These are phyloP conservation scores for Zaprionus ornatus DNA, from an alignment of 1,140 invertebrate species.

Conservation along the genomic window DNA sequence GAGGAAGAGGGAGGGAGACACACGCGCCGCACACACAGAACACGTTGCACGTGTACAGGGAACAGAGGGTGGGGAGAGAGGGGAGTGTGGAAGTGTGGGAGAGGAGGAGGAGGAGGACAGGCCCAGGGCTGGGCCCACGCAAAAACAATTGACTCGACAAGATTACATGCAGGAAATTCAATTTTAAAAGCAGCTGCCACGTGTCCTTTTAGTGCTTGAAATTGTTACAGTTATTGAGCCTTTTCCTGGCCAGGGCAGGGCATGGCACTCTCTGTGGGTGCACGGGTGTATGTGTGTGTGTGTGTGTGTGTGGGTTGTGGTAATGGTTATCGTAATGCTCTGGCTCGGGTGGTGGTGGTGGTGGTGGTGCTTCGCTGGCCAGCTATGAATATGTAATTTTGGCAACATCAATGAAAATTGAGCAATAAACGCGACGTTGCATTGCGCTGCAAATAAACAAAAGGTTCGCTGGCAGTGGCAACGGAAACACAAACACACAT, in stretches of 20 bases:
- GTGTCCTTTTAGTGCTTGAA: constrained; percentile 83
- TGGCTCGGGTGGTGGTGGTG: constrained; percentile 10
- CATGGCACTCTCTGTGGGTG: background rate
- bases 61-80: constrained; percentile 26
- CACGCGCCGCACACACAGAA: constrained; percentile 44
- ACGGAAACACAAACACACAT: constrained; percentile 57
- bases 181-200: constrained; percentile 84
- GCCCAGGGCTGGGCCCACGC: constrained; percentile 12
- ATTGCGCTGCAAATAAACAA: constrained; percentile 76
- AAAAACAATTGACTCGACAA: constrained; percentile 83
- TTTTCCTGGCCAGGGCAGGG: constrained; percentile 9
- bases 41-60: constrained; percentile 45
- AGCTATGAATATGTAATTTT: constrained; percentile 77
- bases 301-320: constrained; percentile 46
- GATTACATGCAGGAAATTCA: constrained; percentile 84
- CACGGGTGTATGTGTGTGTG: constrained; percentile 15
- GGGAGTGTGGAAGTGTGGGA: too few species aligned
- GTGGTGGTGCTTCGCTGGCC: constrained; percentile 5
- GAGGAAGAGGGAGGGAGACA: too few species aligned
- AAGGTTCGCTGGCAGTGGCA: constrained; percentile 33
- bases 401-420: constrained; percentile 61
- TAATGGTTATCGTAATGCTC: constrained; percentile 32
- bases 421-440: constrained; percentile 71
- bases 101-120: background rate
- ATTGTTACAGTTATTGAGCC: constrained; percentile 76